Evolutionary conservation across 2,797 vertebrate species (phyloP).

Genomic region (Perdix hodgsoniae): DNA sequence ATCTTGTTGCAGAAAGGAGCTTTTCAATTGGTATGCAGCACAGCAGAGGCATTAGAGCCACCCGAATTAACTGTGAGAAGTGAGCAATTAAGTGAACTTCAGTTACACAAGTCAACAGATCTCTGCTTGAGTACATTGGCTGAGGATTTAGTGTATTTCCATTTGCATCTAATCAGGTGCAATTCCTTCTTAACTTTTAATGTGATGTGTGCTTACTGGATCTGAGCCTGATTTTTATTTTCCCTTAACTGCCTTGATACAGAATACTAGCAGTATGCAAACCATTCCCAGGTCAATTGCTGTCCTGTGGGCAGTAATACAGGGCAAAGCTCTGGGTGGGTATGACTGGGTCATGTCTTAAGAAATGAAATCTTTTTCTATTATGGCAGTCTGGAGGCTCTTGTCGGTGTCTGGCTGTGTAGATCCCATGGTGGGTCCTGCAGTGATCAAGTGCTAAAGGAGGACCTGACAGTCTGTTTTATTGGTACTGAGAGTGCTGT

Average conservation of each 20-base stretch:
- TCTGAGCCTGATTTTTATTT: background rate
- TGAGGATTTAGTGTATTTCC: background rate
- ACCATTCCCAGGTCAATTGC: background rate
- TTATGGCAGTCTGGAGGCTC: rapidly evolving
- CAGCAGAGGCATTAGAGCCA: background rate
- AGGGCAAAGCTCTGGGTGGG: background rate
- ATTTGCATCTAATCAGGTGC: background rate
- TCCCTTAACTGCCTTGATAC: background rate
- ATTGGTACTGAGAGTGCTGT: background rate
- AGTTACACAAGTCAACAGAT: constrained; percentile 39
- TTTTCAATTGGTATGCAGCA: background rate
- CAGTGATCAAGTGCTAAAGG: background rate
- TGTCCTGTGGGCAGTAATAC: background rate
- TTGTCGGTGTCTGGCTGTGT: background rate
- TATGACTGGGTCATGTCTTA: background rate
- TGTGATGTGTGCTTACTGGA: background rate
- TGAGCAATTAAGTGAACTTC: constrained; percentile 37
- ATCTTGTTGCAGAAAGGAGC: background rate
- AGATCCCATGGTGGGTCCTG: background rate
- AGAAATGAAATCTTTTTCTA: background rate
- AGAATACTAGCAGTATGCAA: background rate
- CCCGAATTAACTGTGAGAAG: background rate
- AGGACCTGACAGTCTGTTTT: background rate
- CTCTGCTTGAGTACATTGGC: constrained; percentile 24
- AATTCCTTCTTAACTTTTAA: background rate